Evolutionary conservation across 2,888 invertebrate genomes (phyloP).

Genomic region (Smittia sp.): DNA sequence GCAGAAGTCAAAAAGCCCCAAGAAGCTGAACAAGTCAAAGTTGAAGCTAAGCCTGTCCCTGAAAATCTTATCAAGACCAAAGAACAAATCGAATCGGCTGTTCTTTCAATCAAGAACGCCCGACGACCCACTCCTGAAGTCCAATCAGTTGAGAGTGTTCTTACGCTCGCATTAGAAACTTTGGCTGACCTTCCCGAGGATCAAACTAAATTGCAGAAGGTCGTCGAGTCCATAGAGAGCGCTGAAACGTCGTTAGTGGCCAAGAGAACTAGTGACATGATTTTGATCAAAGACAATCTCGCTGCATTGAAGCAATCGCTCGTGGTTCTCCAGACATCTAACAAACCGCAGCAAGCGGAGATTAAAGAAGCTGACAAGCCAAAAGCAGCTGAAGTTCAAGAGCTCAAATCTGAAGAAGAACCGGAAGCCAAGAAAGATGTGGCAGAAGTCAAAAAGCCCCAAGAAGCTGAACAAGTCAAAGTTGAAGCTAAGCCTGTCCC

Average conservation of each 20-base stretch:
- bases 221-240: conserved; percentile 43
- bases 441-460: conserved; percentile 43
- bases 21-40: conserved; percentile 41
- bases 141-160: not conserved
- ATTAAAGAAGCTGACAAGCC: conserved; percentile 41
- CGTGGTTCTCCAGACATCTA: conserved; percentile 35
- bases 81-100: conserved; percentile 1
- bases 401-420: conserved; percentile 7
- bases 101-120: conserved; percentile 20
- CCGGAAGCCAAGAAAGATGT: conserved; percentile 40
- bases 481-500: not conserved
- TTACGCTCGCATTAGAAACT: conserved; percentile 20
- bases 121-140: conserved; percentile 11
- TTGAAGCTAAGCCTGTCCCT: conserved; percentile 43
- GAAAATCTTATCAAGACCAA: conserved; percentile 42
- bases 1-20: not conserved
- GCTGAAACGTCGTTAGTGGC: conserved; percentile 39
- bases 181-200: conserved; percentile 42
- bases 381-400: conserved; percentile 43
- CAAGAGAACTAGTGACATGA: conserved; percentile 42
- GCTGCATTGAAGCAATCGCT: conserved; percentile 37
- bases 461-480: conserved; percentile 21
- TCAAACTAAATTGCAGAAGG: conserved; percentile 42
- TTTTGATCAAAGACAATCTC: conserved; percentile 43
- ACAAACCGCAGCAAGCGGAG: conserved; percentile 44